Evolutionary conservation across 2,888 invertebrate species (phyloP).

Genomic region (Leptinotarsa haldemani): DNA sequence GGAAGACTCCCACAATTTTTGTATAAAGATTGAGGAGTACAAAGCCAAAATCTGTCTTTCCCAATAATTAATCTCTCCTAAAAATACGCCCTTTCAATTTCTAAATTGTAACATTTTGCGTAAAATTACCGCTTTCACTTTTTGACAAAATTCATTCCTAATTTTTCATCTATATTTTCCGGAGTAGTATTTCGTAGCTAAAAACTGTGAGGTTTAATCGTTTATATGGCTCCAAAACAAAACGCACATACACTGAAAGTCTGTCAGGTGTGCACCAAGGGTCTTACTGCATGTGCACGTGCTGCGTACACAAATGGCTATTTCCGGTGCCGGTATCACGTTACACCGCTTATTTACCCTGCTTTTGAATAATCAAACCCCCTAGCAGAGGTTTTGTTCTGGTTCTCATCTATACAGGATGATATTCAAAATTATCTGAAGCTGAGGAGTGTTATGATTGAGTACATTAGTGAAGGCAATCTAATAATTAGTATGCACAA

Average conservation of each 20-base stretch:
- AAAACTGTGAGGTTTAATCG: slow-evolving; percentile 32
- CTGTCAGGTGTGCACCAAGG: slow-evolving; percentile 53
- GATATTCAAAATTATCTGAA: not conserved
- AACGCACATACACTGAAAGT: slow-evolving; percentile 28
- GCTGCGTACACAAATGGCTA: slow-evolving; percentile 55
- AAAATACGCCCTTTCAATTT: too few relatives aligned
- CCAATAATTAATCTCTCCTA: too few relatives aligned
- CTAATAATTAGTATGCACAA: too few relatives aligned
- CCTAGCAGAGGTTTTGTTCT: slow-evolving; percentile 24
- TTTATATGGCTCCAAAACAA: slow-evolving; percentile 23
- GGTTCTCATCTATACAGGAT: slow-evolving; percentile 22
- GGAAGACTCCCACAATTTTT: too few relatives aligned
- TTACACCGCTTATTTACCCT: slow-evolving; percentile 44
- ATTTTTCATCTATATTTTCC: not conserved
- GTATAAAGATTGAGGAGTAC: too few relatives aligned
- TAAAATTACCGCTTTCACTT: not conserved
- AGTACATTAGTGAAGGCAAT: too few relatives aligned
- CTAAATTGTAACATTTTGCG: not conserved
- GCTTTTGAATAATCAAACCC: slow-evolving; percentile 19
- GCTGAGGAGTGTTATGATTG: too few relatives aligned
- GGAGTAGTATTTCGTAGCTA: not conserved
- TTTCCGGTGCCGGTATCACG: slow-evolving; percentile 55
- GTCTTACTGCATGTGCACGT: slow-evolving; percentile 51
- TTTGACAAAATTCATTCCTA: not conserved
- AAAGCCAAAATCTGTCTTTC: too few relatives aligned